phyloP scores from a whole-genome alignment of 2,797 vertebrate genomes.

The Rhinoraja longicauda region DNA sequence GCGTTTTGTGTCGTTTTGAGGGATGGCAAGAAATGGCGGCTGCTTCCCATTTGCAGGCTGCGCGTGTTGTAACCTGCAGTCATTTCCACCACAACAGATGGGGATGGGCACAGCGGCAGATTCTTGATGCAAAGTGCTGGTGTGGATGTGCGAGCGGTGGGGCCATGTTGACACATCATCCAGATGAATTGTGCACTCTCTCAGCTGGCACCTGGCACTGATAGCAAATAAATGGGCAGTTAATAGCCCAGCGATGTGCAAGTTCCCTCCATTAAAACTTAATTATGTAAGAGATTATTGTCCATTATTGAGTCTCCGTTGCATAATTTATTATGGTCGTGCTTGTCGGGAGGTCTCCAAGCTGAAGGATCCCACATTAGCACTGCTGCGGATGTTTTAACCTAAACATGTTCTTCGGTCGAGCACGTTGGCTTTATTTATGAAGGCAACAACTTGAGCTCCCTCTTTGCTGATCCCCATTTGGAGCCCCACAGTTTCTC shows the following conservation, averaged over 20 bases:
- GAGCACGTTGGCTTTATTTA: neutral
- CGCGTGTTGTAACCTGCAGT: neutral
- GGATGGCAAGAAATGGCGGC: neutral
- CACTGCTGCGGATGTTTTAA: neutral
- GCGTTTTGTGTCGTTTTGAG: neutral
- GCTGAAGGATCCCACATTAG: conserved; percentile 62
- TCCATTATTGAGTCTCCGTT: conserved; percentile 72
- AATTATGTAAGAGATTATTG: conserved; percentile 80
- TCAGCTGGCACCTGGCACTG: conserved; percentile 63
- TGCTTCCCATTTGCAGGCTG: neutral
- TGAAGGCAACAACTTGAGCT: neutral
- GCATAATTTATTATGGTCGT: conserved; percentile 67
- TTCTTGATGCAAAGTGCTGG: conserved; percentile 65
- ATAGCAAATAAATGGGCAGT: conserved; percentile 68
- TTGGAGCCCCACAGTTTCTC: neutral
- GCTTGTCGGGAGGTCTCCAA: conserved; percentile 60
- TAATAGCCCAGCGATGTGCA: conserved; percentile 79
- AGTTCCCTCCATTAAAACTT: conserved; percentile 77
- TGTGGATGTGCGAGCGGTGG: conserved; percentile 57
- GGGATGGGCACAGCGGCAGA: conserved; percentile 64
- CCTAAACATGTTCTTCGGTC: neutral
- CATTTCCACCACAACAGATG: conserved; percentile 42
- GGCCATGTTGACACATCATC: conserved; percentile 60
- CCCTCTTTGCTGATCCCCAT: neutral
- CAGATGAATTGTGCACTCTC: conserved; percentile 62